Base-by-base conservation (phyloP, 2,113 vertebrate genomes). In the Chunga burmeisteri region DNA sequence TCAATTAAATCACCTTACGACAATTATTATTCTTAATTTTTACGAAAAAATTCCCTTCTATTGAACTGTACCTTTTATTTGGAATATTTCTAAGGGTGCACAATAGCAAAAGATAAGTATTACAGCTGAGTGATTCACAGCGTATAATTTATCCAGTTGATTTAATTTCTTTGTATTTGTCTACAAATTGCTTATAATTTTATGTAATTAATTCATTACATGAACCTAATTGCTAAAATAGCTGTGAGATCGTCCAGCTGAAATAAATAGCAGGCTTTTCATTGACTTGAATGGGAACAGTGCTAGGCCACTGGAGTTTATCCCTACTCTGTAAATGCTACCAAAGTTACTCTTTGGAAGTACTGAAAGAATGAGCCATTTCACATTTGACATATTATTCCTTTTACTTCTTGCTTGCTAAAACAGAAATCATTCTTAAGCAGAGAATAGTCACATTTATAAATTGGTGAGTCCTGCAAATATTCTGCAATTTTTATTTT, bases 161-260 rank as follows among this genome's bases (percentile, higher is more conserved):
- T 92, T 87, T 94, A 50, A 93, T 88, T 94, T 87, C 73, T 92
- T 94, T 91, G 62, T 90, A 77, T 93, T 88, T 86, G 49, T 86
- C 80, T 89, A 81, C 49, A 75, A 91, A 84, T 92, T 74, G 44
- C 90, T 56, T 94, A 75, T 72, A 84, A 94, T 93, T 95, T 79
- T 92, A 65, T 71, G 52, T 74, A 84, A 92, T 91, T 90, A 84
- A 93, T 93, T 92, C 52, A 74, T 93, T 81, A 68, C 55, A 52
- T 92, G 80, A 92, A 71, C 34, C 19, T 81, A 94, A 90, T 94
- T 94, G 66, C 88, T 89, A 72, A 87, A 89, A 92, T 75, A 92
- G 55, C 70, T 87, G 30, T 84, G 79, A 74, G 50, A 53, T 58
- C 0, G 4, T 81, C 92, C 86, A 93, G 77, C 77, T 81, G 72